A percentile compares a stretch with the other conserved stretches of the same genome.
phyloP scores from a whole-genome alignment of 2,888 invertebrate species.

The Drosophila borealis region DNA sequence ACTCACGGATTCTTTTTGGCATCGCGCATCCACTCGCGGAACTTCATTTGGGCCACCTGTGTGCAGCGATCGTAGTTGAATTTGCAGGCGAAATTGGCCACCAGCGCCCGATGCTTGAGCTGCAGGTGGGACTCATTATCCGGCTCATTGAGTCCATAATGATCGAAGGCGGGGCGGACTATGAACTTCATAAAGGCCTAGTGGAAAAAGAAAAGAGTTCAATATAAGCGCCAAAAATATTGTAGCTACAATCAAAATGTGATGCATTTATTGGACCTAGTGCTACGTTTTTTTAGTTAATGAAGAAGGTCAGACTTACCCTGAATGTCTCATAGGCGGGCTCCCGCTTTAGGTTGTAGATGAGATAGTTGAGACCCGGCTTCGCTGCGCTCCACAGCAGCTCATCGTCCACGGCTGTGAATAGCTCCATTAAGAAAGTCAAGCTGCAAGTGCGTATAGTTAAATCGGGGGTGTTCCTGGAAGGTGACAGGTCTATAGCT shows the following conservation, averaged over 20 bases:
- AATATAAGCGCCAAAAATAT: background rate
- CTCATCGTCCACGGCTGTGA: constrained; percentile 86
- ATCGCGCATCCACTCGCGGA: constrained; percentile 86
- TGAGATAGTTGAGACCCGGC: constrained; percentile 87
- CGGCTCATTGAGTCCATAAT: constrained; percentile 86
- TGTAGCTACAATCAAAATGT: background rate
- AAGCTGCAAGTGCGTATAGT: constrained; percentile 65
- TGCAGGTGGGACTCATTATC: constrained; percentile 86
- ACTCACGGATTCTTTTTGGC: constrained; percentile 86
- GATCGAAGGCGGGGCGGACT: constrained; percentile 84
- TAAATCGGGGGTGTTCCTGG: background rate
- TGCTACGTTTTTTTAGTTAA: background rate
- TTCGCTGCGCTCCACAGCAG: constrained; percentile 88
- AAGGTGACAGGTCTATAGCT: background rate
- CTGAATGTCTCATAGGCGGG: constrained; percentile 87
- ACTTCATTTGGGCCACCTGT: constrained; percentile 85
- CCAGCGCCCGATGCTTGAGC: constrained; percentile 86
- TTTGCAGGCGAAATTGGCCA: constrained; percentile 86
- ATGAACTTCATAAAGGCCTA: constrained; percentile 85
- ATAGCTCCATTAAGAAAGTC: constrained; percentile 86
- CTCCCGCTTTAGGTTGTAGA: constrained; percentile 87
- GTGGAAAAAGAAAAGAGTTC: no score
- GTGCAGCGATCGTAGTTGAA: constrained; percentile 86
- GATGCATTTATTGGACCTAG: no score
- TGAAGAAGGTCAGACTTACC: constrained; percentile 81